Conservation (phyloP, 2,888 invertebrate species). For the Cyclophora punctaria region DNA sequence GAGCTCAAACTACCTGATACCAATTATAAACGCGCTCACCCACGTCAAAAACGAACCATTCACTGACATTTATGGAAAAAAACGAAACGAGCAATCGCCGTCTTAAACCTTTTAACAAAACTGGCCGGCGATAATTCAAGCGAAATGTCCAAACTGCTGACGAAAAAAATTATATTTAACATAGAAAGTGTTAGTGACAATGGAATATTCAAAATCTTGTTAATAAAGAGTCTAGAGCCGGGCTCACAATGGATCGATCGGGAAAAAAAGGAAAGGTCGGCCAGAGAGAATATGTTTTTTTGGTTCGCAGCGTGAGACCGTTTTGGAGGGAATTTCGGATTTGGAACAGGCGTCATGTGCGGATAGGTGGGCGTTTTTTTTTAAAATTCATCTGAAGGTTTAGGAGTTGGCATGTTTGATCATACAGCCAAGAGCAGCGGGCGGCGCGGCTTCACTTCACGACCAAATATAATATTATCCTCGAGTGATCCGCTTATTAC, state of each 20-base stretch:
- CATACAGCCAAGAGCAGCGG: constrained; percentile 29
- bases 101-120: constrained; percentile 70
- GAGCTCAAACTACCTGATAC: constrained; percentile 66
- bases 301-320: constrained; percentile 68
- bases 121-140: constrained; percentile 73
- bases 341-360: constrained; percentile 65
- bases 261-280: constrained; percentile 54
- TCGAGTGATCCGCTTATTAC: constrained; percentile 38
- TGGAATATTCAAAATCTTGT: constrained; percentile 73
- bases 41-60: constrained; percentile 63
- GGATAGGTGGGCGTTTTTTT: constrained; percentile 35
- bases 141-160: constrained; percentile 69
- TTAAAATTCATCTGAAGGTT: constrained; percentile 29
- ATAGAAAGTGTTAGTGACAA: constrained; percentile 75
- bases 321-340: constrained; percentile 68
- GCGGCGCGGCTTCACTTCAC: constrained; percentile 34
- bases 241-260: constrained; percentile 39
- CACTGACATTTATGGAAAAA: constrained; percentile 62
- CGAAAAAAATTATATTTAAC: constrained; percentile 59
- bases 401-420: constrained; percentile 19
- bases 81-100: constrained; percentile 54
- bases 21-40: constrained; percentile 74
- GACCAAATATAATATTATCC: constrained; percentile 41
- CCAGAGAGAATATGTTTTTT: constrained; percentile 46
- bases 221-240: constrained; percentile 65